phyloP scores from a whole-genome alignment of 2,797 vertebrate species.

The Chelmon rostratus region DNA sequence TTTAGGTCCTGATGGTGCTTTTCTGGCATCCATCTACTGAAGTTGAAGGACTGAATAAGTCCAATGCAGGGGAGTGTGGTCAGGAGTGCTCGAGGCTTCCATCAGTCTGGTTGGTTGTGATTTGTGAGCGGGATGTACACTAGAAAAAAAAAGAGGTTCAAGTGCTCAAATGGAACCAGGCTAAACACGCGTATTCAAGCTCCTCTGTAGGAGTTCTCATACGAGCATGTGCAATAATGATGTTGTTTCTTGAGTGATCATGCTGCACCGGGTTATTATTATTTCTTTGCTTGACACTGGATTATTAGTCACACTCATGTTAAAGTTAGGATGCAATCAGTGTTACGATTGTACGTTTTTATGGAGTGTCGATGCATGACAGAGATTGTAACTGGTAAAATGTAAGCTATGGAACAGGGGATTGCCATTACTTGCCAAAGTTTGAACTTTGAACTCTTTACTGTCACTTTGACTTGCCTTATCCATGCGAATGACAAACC shows the following conservation, averaged over 20 bases:
- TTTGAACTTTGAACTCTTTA: slow-evolving; percentile 80
- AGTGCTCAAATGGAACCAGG: slow-evolving; percentile 71
- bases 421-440: slow-evolving; percentile 85
- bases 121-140: slow-evolving; percentile 15
- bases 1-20: slow-evolving; percentile 29
- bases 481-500: slow-evolving; percentile 71
- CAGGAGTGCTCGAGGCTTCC: neutral
- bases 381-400: slow-evolving; percentile 57
- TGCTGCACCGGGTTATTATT: slow-evolving; percentile 59
- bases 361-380: slow-evolving; percentile 80
- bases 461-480: slow-evolving; percentile 77
- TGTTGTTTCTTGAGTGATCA: slow-evolving; percentile 75
- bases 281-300: slow-evolving; percentile 76
- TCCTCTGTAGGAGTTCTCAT: slow-evolving; percentile 73
- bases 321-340: slow-evolving; percentile 67
- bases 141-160: slow-evolving; percentile 22
- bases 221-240: slow-evolving; percentile 87
- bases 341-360: slow-evolving; percentile 72
- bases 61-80: neutral
- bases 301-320: slow-evolving; percentile 66
- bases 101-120: slow-evolving; percentile 15
- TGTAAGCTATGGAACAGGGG: slow-evolving; percentile 58
- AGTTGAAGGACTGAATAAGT: slow-evolving; percentile 16
- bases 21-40: slow-evolving; percentile 32
- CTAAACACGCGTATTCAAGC: slow-evolving; percentile 75